phyloP scores from a whole-genome alignment of 2,797 vertebrate species.

The Onychomys leucogaster region DNA sequence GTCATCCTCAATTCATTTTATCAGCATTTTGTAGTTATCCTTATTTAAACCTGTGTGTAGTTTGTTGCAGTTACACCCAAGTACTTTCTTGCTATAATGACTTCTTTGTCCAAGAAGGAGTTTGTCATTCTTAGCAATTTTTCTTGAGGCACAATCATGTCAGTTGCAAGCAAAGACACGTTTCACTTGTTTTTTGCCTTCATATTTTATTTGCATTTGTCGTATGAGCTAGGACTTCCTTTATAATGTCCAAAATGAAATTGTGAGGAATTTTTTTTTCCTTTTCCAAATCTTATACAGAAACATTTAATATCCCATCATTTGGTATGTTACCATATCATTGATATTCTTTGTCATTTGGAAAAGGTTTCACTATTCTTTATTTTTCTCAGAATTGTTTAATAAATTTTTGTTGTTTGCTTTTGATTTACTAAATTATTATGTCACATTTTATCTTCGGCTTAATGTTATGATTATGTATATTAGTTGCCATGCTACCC shows the following conservation, averaged over 20 bases:
- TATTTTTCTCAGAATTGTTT: background rate
- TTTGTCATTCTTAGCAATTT: background rate
- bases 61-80: background rate
- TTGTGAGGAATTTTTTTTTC: background rate
- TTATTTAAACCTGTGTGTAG: background rate
- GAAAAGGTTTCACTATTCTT: background rate
- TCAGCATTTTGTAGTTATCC: background rate
- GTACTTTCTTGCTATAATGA: background rate
- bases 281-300: background rate
- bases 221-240: no score
- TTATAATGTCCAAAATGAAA: background rate
- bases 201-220: background rate
- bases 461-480: background rate
- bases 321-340: background rate
- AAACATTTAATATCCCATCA: background rate
- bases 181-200: background rate
- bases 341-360: background rate
- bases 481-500: background rate
- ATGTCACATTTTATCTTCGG: background rate
- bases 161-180: no score
- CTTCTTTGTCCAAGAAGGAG: background rate
- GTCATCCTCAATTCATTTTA: background rate
- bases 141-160: no score
- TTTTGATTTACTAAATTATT: background rate
- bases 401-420: background rate